Evolutionary conservation across 1,140 invertebrate genomes (phyloP), one percentile per base, ranked within the genome.

Genomic region (Macrocentrus cingulum): DNA sequence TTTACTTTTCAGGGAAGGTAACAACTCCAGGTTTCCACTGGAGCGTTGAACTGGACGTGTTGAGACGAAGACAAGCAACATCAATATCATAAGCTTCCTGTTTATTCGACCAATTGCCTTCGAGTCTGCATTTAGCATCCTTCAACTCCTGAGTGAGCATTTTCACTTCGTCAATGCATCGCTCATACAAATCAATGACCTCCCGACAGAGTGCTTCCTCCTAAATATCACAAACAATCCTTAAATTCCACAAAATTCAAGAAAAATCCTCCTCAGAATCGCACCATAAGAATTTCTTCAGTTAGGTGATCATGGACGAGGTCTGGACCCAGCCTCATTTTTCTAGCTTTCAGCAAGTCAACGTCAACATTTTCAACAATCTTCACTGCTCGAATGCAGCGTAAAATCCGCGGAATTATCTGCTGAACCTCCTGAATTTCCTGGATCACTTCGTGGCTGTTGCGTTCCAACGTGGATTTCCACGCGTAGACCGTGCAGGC

Each of bases 41-140:
- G 3, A 88, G 81, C 0, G 81, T 84, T 16, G 76, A 77, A 0
- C 87, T 86, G 56, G 81, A 80, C 48, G 84, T 85, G 56, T 82
- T 84, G 2, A 90, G 68, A 6, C 82, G 75, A 32, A 84, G 61
- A 64, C 86, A 88, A 1, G 78, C 75, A 1, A 83, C 69, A 60
- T 93, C 91, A 9, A 90, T 87, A 64, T 90, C 84, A 67, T 90
- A 87, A 1, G 91, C 84, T 72, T 90, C 84, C 56, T 85, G 83
- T 80, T 94, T 94, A 68, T 93, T 89, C 65, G 90, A 92, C 91
- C 91, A 94, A 69, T 93, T 91, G 64, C 85, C 86, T 77, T 94
- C 91, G 18, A 94, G 80, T 22, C 86, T 83, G 61, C 87, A 83
- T 71, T 93, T 92, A 0, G 88, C 84, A 39, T 88, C 84, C 65